Base-by-base conservation (phyloP, 2,113 vertebrate species). In the Chrysemys picta region DNA sequence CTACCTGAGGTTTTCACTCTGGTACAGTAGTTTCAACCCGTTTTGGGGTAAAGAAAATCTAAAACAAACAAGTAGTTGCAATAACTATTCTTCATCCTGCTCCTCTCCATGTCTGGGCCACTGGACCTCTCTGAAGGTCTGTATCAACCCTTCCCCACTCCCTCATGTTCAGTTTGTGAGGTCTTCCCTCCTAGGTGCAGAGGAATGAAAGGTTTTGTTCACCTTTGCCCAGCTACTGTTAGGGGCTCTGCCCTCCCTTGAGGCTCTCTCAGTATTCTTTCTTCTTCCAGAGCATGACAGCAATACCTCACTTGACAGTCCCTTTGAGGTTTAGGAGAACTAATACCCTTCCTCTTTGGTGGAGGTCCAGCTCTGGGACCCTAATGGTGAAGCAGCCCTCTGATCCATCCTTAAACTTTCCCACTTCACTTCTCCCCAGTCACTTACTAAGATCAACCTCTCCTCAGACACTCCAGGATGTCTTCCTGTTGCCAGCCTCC, bases 381-480 rank as follows among this genome's bases (percentile, higher is more conserved):
- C 31, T 69, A 69, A 69, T 69, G 62, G 31, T 69, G 31, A 69
- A n/a, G 62, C 62, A n/a, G 35, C 35, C 72, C 9, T 45, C 38
- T 75, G 72, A 45, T 45, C n/a, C 38, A 42, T 75, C 38, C 38
- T 75, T 75, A 22, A 75, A 45, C 22, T 75, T 42, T 42, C 21
- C 42, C 29, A 1, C 7, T 49, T 56, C 5, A 1, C 76, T 91
- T 84, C 82, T n/a, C 75, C 35, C 9, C 87, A 84, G 75, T 49
- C 12, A 14, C 6, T 25, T 8, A 65, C 27, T 8, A 5, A 16
- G 0, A 0, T 3, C 47, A 16, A 22, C 81, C 14, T 31, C 6
- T 82, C 22, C 27, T 80, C 14, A 81, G 29, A 53, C 21, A 57
- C 90, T 19, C 11, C 50, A 65, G 12, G 24, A 22, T 85, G 10